Base-by-base conservation (phyloP, 2,113 vertebrate species). In the Crypturellus undulatus region DNA sequence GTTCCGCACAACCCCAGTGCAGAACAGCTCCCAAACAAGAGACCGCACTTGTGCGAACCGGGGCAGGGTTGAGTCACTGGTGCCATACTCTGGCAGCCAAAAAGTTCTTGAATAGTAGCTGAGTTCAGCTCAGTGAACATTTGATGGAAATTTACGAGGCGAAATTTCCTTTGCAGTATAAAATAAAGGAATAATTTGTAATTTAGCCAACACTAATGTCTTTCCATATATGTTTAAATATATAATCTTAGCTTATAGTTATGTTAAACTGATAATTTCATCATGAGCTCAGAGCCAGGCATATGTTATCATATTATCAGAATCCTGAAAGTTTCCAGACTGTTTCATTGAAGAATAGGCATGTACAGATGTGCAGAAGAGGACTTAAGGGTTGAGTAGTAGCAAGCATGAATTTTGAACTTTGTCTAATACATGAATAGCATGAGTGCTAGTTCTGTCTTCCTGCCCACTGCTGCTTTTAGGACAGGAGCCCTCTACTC, bases 321-420 rank as follows among this genome's bases (percentile, higher is more conserved):
- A 70, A 73, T 54, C 34, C 36, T n/a, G 7, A 38, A 20, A 28
- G 30, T 18, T 58, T 32, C 28, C 30, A 16, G 16, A 28, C 26
- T 54, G 52, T 54, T 54, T 54, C 14, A 30, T 32, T 58, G 54
- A 26, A 20, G 47, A 40, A 21, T 11, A 9, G 9, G 26, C 28
- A 54, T 28, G 28, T 67, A 4, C 8, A 8, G 20, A 9, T 6
- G 13, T 5, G 5, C 11, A 4, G 2, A 1, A 14, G 19, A 64
- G 63, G 63, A 63, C 32, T 45, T 40, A 64, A 42, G 47, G 24
- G 12, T 26, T 72, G 8, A 59, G 28, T 30, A 56, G 67, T 19
- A 49, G 25, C n/a, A 60, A 40, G n/a, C 1, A 4, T 34, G 30
- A 16, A 43, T 38, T 36, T 26, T 14, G n/a, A 62, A 56, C 8